phyloP scores from a whole-genome alignment of 2,113 vertebrate genomes.

The Anser brachyrhynchus region DNA sequence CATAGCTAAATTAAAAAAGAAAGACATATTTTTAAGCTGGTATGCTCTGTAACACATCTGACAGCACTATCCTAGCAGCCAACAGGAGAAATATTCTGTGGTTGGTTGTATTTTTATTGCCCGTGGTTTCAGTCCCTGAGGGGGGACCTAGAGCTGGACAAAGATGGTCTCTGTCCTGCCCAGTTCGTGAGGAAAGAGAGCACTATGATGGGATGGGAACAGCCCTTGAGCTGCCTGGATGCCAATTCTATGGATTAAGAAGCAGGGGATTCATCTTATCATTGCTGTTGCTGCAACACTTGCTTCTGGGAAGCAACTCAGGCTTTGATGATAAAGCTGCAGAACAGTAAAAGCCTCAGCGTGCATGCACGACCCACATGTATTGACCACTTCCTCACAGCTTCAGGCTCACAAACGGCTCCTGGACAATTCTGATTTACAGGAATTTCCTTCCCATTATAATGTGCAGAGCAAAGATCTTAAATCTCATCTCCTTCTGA shows the following conservation, averaged over 20 bases:
- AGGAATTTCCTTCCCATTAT: background rate
- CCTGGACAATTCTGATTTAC: background rate
- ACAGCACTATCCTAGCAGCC: background rate
- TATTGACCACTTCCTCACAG: background rate
- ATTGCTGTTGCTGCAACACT: background rate
- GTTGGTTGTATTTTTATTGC: background rate
- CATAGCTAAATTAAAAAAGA: conserved; percentile 53
- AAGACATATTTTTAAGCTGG: background rate
- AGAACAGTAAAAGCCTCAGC: background rate
- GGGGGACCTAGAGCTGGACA: background rate
- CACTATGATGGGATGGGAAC: background rate
- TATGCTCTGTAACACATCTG: background rate
- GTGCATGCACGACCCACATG: background rate
- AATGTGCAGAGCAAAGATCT: background rate
- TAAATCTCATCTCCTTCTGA: background rate
- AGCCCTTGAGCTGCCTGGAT: background rate
- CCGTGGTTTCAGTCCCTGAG: background rate
- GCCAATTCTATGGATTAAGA: background rate
- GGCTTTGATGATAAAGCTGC: background rate
- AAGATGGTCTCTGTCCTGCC: background rate
- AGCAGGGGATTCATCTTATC: background rate
- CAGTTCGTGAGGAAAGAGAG: background rate
- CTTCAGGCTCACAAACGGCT: background rate
- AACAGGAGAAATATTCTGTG: background rate
- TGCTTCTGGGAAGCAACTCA: background rate